phyloP scores from a whole-genome alignment of 2,113 vertebrate species.

The Hippoglossus stenolepis region DNA sequence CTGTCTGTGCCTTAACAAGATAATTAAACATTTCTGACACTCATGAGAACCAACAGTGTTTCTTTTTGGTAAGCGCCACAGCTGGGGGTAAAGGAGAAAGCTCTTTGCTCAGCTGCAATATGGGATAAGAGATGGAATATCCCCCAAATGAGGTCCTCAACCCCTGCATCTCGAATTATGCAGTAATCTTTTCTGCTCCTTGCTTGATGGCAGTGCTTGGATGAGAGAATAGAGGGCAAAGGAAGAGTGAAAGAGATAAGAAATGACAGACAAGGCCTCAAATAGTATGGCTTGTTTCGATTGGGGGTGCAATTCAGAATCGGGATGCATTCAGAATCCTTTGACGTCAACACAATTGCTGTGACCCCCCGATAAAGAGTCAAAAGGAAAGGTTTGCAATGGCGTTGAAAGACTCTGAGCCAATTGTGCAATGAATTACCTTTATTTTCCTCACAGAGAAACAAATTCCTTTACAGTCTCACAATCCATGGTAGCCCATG shows the following conservation, averaged over 20 bases:
- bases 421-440: constrained; percentile 10
- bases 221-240: background rate
- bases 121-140: constrained; percentile 51
- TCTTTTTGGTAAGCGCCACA: constrained; percentile 12
- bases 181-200: constrained; percentile 14
- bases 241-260: constrained; percentile 9
- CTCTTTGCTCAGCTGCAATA: constrained; percentile 20
- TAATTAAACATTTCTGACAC: constrained; percentile 58
- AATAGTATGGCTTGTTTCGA: constrained; percentile 4
- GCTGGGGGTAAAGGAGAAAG: constrained; percentile 17
- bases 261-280: constrained; percentile 26
- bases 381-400: background rate
- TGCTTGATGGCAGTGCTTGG: background rate
- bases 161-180: constrained; percentile 28
- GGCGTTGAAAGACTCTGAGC: background rate
- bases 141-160: constrained; percentile 48
- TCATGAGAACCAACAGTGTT: constrained; percentile 22
- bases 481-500: constrained; percentile 3
- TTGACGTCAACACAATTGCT: constrained; percentile 13
- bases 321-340: background rate
- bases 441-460: constrained; percentile 17
- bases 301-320: constrained; percentile 22
- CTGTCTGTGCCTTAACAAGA: constrained; percentile 57
- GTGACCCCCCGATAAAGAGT: constrained; percentile 29
- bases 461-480: constrained; percentile 31